Percentiles rank a stretch among this genome's conserved stretches.
Conservation (phyloP, 2,888 invertebrate species). For the Operophtera brumata region DNA sequence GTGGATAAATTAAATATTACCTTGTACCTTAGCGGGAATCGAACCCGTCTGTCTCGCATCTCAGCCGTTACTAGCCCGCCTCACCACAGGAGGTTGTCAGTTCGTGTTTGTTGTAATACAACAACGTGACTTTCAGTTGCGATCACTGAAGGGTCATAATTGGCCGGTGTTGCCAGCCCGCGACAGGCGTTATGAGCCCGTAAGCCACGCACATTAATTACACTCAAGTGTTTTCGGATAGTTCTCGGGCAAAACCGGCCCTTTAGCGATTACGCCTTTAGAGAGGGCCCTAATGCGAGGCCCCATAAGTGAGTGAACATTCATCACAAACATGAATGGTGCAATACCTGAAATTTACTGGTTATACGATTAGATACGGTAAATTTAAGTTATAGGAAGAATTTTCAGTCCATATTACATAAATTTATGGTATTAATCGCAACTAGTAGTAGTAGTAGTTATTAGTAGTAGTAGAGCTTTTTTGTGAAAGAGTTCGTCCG, state of each 20-base stretch:
- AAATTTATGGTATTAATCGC: too few relatives aligned
- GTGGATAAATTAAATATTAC: too few relatives aligned
- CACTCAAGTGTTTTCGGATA: constrained; percentile 45
- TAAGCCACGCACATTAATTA: constrained; percentile 45
- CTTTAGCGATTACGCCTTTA: constrained; percentile 25
- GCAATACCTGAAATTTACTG: constrained; percentile 16
- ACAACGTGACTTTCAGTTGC: constrained; percentile 4
- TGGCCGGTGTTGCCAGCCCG: constrained; percentile 4
- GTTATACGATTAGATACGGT: not conserved
- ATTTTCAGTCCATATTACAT: too few relatives aligned
- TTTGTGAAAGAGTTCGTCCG: too few relatives aligned
- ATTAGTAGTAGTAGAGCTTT: too few relatives aligned
- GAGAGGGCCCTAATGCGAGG: constrained; percentile 10
- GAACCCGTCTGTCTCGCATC: too few relatives aligned
- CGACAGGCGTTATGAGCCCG: constrained; percentile 34
- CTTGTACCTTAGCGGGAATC: too few relatives aligned
- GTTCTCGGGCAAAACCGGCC: constrained; percentile 32
- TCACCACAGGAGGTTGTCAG: too few relatives aligned
- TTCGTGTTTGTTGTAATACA: not conserved
- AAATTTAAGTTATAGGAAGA: not conserved
- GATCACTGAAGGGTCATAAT: constrained; percentile 13
- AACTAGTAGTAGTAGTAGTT: too few relatives aligned
- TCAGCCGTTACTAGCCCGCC: too few relatives aligned
- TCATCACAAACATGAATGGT: constrained; percentile 19
- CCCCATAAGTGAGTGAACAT: constrained; percentile 18